These are phyloP conservation scores for Cacoxenus indagator DNA, from an alignment of 2,888 invertebrate genomes.

Conservation along the genomic window DNA sequence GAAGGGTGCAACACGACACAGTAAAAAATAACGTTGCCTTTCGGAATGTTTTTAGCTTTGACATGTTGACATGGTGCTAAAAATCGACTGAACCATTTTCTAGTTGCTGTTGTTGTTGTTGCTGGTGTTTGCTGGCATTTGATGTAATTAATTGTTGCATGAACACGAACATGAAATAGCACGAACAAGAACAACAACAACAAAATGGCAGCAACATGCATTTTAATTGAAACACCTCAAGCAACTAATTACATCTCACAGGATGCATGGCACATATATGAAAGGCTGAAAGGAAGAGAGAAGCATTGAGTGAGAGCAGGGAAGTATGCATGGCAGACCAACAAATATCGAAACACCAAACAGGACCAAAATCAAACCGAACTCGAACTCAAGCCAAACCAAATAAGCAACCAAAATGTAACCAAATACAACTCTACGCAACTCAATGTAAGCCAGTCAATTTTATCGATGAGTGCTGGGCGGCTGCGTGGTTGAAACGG, in stretches of 20 bases:
- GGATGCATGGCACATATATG: not conserved
- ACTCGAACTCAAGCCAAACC: not conserved
- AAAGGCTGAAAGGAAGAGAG: not conserved
- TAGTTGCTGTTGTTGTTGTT: not conserved
- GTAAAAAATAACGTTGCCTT: not conserved
- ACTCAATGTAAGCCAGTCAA: not conserved
- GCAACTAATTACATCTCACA: not conserved
- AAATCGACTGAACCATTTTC: not conserved
- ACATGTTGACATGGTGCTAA: not conserved
- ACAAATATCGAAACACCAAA: not conserved
- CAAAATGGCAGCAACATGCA: constrained; percentile 33
- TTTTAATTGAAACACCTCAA: not conserved
- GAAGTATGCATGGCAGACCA: not conserved
- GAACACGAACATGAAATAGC: not conserved
- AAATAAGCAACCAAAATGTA: not conserved
- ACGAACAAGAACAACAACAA: constrained; percentile 37
- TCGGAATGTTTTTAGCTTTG: not conserved
- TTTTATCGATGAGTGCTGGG: not conserved
- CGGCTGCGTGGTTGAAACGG: not conserved
- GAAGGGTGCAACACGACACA: too few species aligned
- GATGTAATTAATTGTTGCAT: not conserved
- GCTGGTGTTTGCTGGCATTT: too few species aligned
- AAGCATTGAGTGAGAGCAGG: not conserved
- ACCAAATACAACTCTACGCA: too few species aligned
- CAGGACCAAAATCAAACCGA: not conserved